Evolutionary conservation across 2,797 vertebrate genomes (phyloP), one percentile per base, ranked within the genome.

Genomic region (Danio choprae): DNA sequence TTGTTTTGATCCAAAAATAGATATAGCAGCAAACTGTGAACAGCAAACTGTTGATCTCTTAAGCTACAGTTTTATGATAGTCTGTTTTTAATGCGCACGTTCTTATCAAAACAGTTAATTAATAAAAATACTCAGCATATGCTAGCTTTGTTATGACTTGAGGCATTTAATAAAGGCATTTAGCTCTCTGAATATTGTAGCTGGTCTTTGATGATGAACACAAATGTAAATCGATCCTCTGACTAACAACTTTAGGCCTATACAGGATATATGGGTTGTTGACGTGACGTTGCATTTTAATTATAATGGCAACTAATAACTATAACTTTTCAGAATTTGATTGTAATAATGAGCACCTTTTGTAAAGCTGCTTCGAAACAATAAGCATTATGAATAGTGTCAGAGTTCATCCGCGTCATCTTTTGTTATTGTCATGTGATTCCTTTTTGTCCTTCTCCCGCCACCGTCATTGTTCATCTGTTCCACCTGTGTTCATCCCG

Each of bases 1-100:
- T 56, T 79, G 71, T 74, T 81, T 60, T 72, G 53, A 53, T 79
- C 60, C 67, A 58, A 82, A 82, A 82, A 83, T 69, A 85, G 62
- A 64, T 62, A 51, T 40, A 63, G 62, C 73, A 50, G 44, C 55
- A 60, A 36, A 68, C 53, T 82, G 38, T 68, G 56, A 11, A 2
- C 5, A 2, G 50, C 15, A 56, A 58, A 71, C 38, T 59, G 74
- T 81, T 81, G 67, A 58, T 74, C 68, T 80, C 67, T 55, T 38
- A 60, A 77, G 41, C 59, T 58, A 13, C 41, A 1, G 11, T 77
- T 68, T 73, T 62, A 38, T 44, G 79, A 65, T n/a, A n/a, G 16
- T 74, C 9, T 63, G 13, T 8, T 80, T 67, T 81, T 56, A 11
- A 12, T 53, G 3, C 2, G 3, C n/a, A 7, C n/a, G 11, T 1